These are phyloP conservation scores for Lathronympha strigana DNA, from an alignment of 2,888 invertebrate genomes.

Conservation along the genomic window DNA sequence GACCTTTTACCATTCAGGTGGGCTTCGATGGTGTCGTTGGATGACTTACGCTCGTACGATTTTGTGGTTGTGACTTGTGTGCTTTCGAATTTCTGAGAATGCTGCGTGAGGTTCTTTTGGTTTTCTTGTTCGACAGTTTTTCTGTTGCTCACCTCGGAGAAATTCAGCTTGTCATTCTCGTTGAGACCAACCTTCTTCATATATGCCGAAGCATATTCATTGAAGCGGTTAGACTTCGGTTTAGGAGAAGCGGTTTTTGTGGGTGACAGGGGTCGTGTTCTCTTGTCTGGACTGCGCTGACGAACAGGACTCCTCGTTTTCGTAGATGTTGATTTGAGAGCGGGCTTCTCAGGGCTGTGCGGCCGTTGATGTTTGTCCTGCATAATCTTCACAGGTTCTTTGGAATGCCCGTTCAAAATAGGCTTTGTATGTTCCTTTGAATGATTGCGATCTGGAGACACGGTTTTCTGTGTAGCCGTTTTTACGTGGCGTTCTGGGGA, in stretches of 20 bases:
- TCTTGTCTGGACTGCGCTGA: constrained; percentile 73
- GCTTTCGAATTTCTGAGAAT: constrained; percentile 48
- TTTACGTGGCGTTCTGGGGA: constrained; percentile 62
- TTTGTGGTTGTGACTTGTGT: constrained; percentile 58
- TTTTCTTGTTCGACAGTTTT: constrained; percentile 56
- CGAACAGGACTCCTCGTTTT: constrained; percentile 63
- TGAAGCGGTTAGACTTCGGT: constrained; percentile 71
- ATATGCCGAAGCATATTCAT: constrained; percentile 78
- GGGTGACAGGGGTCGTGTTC: constrained; percentile 67
- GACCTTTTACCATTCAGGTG: constrained; percentile 67
- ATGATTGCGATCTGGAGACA: constrained; percentile 46
- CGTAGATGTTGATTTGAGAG: constrained; percentile 51
- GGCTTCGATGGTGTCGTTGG: constrained; percentile 66
- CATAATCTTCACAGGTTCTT: constrained; percentile 53
- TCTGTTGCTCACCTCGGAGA: constrained; percentile 58
- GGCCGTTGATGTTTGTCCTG: constrained; percentile 55
- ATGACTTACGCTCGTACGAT: constrained; percentile 61
- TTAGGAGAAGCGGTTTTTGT: constrained; percentile 62
- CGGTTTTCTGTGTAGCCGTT: constrained; percentile 49
- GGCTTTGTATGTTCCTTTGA: constrained; percentile 51
- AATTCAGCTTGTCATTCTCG: constrained; percentile 64
- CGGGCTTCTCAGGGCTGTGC: constrained; percentile 65
- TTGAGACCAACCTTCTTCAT: constrained; percentile 78
- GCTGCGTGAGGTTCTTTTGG: constrained; percentile 46
- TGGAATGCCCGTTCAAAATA: constrained; percentile 61